Conservation (phyloP, 2,797 vertebrate genomes). For the Columba guinea region DNA sequence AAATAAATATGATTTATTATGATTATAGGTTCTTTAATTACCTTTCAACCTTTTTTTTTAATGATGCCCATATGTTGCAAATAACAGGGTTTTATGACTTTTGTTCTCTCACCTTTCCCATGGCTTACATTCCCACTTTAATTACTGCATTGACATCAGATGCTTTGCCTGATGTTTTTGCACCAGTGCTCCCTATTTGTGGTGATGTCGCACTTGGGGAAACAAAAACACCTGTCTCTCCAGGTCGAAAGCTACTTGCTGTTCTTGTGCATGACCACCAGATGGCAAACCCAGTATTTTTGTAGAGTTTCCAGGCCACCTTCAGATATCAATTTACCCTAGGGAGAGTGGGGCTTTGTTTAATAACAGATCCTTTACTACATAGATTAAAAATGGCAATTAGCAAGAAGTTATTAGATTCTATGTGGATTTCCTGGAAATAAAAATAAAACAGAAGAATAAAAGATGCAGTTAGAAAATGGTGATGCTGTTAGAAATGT, state of each 20-base stretch:
- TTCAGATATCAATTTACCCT: background rate
- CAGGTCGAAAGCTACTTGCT: background rate
- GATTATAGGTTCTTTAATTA: conserved; percentile 45
- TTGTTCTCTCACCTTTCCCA: conserved; percentile 41
- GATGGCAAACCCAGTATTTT: conserved; percentile 21
- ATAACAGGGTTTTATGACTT: conserved; percentile 35
- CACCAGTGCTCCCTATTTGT: background rate
- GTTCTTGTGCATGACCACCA: background rate
- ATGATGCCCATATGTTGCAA: conserved; percentile 55
- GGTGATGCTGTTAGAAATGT: background rate
- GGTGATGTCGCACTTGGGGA: background rate
- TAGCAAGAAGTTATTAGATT: background rate
- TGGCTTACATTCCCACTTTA: conserved; percentile 27
- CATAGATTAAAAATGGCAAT: background rate
- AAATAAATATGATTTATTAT: conserved; percentile 53
- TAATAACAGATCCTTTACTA: background rate
- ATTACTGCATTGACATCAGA: background rate
- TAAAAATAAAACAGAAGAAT: background rate
- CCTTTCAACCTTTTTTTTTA: conserved; percentile 47
- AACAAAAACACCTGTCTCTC: background rate
- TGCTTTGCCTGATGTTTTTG: background rate
- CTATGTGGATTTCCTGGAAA: background rate
- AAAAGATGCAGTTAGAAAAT: background rate
- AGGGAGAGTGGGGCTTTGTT: background rate
- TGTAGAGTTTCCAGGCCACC: background rate